A percentile compares a stretch with the other conserved stretches of the same genome.
Evolutionary conservation across 2,797 vertebrate species (phyloP).

Genomic region (Acanthornis magna): DNA sequence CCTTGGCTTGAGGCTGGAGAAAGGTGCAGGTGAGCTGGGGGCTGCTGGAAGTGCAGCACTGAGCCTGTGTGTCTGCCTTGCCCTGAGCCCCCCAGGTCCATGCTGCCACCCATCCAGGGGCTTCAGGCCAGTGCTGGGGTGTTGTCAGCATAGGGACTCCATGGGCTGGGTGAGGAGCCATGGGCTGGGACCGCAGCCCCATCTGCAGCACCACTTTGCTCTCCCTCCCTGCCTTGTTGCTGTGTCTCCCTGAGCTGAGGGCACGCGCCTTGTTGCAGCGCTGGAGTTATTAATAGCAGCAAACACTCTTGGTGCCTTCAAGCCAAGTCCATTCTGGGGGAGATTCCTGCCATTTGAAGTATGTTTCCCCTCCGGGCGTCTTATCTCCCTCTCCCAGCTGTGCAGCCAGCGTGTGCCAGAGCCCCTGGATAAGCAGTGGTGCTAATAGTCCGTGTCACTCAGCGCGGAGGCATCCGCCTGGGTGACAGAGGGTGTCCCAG

Average conservation of each 20-base stretch:
- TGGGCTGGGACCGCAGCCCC: neutral
- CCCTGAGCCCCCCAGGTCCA: too few relatives aligned
- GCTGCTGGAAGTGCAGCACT: neutral
- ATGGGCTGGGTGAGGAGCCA: rapidly evolving
- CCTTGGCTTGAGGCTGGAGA: neutral
- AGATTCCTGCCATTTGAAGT: constrained; percentile 14
- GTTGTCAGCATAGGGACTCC: neutral
- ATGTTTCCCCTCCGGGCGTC: neutral
- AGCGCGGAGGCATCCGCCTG: rapidly evolving
- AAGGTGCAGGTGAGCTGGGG: neutral
- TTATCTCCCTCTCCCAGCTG: constrained; percentile 45
- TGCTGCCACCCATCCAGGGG: neutral
- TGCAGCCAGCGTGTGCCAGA: rapidly evolving
- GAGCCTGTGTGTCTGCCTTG: neutral
- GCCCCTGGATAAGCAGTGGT: neutral
- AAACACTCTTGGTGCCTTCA: neutral
- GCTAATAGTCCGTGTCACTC: neutral
- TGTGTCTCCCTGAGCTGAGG: rapidly evolving
- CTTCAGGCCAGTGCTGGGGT: neutral
- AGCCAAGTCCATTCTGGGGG: neutral
- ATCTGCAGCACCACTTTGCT: neutral
- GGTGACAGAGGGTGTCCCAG: neutral
- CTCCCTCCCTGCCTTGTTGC: neutral
- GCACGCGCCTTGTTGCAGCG: rapidly evolving
- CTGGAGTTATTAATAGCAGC: neutral